Base-by-base conservation (phyloP, 2,888 invertebrate genomes). In the Polyploca ridens region DNA sequence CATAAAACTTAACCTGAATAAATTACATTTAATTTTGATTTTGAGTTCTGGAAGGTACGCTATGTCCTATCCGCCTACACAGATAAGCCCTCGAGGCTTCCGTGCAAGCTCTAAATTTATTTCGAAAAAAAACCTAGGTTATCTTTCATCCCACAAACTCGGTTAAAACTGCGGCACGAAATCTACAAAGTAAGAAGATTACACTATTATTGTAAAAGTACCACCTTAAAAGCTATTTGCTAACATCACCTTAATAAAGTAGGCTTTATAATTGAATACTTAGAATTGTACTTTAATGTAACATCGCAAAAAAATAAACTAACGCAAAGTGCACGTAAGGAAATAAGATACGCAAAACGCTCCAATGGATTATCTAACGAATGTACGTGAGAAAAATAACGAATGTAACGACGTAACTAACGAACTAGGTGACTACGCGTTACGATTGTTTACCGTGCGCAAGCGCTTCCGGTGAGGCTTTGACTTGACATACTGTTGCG, bases 381-480 rank as follows among this genome's bases (percentile, higher is more conserved):
- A 87, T 73, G 64, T 66, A 73, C 83, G 83, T 87, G 86, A 82
- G 87, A 87, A 85, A 79, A 81, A 76, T 75, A 70, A 77, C 72
- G 79, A 76, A 72, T 74, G 69, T 70, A 73, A 83, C 79, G 81
- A 13, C 41, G 41, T 41, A 38, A 66, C 67, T 68, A 35, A 73
- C 69, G 71, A 69, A 74, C 68, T 69, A 66, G 62, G 67, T 63
- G 69, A 69, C 72, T 75, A 76, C 69, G 76, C 72, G 66, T 64
- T 72, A 70, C 69, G 72, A 79, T 75, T 73, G 77, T 77, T 73
- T 74, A 67, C 35, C 16, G 64, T 46, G 58, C 59, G 62, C 65
- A 54, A 11, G 54, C 54, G 69, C 70, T 78, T 77, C 79, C 75
- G 74, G 72, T 66, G 60, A 14, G 33, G 38, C 54, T 10, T 19